Evolutionary conservation across 2,797 vertebrate species (phyloP).

Genomic region (Urocyon cinereoargenteus): DNA sequence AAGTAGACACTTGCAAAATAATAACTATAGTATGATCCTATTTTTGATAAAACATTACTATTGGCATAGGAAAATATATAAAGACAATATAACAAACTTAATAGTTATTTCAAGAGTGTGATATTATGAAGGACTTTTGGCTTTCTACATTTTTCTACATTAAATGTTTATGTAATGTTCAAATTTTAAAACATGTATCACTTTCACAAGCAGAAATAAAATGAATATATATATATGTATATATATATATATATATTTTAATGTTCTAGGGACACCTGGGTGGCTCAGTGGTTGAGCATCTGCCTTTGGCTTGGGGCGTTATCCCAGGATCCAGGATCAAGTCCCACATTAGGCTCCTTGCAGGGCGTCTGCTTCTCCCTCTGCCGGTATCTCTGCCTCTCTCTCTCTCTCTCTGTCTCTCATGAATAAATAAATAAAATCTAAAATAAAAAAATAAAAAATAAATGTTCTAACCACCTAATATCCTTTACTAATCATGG

Average conservation of each 20-base stretch:
- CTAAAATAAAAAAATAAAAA: too few relatives aligned
- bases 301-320: too few relatives aligned
- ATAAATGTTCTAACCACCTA: not conserved
- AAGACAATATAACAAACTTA: constrained; percentile 15
- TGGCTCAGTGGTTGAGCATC: too few relatives aligned
- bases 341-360: too few relatives aligned
- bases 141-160: constrained; percentile 32
- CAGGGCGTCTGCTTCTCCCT: too few relatives aligned
- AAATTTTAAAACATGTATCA: not conserved
- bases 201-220: constrained; percentile 35
- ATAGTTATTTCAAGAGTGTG: not conserved
- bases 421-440: too few relatives aligned
- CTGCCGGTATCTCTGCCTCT: too few relatives aligned
- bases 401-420: too few relatives aligned
- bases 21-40: not conserved
- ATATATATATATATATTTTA: not conserved
- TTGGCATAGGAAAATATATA: not conserved
- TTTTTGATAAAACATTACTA: constrained; percentile 14
- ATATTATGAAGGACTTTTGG: constrained; percentile 14
- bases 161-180: constrained; percentile 41
- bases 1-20: not conserved
- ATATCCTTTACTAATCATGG: not conserved
- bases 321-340: too few relatives aligned
- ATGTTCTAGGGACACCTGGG: too few relatives aligned
- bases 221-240: not conserved